Evolutionary conservation across 2,888 invertebrate genomes (phyloP), one percentile per base, ranked within the genome.

Genomic region (Parascotia fuliginaria): DNA sequence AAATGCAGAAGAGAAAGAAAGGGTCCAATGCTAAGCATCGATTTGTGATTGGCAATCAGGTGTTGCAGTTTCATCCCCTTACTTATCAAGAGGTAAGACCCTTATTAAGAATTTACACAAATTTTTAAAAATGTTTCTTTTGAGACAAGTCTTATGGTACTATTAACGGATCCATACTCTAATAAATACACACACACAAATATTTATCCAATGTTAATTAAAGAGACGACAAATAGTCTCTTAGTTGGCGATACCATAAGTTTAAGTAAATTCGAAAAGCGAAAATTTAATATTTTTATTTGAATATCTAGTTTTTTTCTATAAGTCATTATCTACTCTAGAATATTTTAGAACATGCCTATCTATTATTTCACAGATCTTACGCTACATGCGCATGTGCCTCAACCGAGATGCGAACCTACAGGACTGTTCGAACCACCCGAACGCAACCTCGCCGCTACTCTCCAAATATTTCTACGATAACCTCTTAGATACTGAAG

Each of bases 321-420:
- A 5, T 3, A 19, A 2, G 5, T 19, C 5, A 3, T 19, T 2
- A 19, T 19, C 5, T 19, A 3, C 5, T 19, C 24, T 24, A 24
- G 24, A 24, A 24, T 1, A 24, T 7, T 24, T 7, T 24, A 6
- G 1, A 24, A 7, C 7, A n/a, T n/a, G 19, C 19, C 2, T 19
- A 3, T 2, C 2, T 19, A 27, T 39, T 15, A 16, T 47, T 33
- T 57, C 54, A 24, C 73, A 96, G 96, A 94, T 96, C 42, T 88
- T 98, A 13, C 93, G 95, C 13, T 98, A 97, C 83, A 87, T 97
- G 62, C 94, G 97, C 4, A 93, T 96, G 79, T 97, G 97, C 69
- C 87, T 98, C 37, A 95, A 96, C 75, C 85, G 93, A 83, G 89
- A 94, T 70, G 84, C 93, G 75, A 81, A 93, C 45, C 60, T 92